A percentile compares a stretch with the other conserved stretches of the same genome.
phyloP scores from a whole-genome alignment of 2,113 vertebrate species.

The Lampris megalopsis region DNA sequence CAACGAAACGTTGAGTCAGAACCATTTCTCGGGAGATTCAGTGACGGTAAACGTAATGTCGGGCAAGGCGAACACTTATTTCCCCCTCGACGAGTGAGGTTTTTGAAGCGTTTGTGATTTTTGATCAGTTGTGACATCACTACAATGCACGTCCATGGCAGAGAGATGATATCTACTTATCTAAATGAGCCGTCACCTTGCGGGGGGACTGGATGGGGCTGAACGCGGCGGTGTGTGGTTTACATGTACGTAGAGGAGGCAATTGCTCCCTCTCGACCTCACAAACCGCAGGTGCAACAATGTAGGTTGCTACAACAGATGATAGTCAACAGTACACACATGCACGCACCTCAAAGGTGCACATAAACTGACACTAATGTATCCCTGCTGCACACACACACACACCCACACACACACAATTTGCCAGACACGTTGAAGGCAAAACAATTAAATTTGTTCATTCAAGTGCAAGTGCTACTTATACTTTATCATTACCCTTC shows the following conservation, averaged over 20 bases:
- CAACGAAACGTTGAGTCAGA: background rate
- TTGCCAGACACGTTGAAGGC: conserved; percentile 21
- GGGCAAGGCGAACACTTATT: no score
- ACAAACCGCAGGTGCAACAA: conserved; percentile 49
- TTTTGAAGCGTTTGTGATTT: no score
- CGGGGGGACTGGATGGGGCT: no score
- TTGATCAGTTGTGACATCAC: no score
- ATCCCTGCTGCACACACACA: background rate
- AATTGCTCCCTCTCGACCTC: conserved; percentile 16
- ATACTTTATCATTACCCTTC: background rate
- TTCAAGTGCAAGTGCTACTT: background rate
- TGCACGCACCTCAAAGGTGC: background rate
- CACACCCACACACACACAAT: background rate
- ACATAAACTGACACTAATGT: no score
- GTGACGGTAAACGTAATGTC: no score
- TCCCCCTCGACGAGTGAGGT: no score
- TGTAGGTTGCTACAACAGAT: conserved; percentile 6
- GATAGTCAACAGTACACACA: background rate
- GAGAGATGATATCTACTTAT: no score
- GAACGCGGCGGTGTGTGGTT: conserved; percentile 16
- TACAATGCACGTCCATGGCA: no score
- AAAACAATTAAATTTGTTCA: background rate
- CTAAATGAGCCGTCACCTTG: no score
- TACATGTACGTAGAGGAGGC: conserved; percentile 2
- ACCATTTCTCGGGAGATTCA: no score